A percentile compares a stretch with the other conserved stretches of the same genome.
Conservation (phyloP, 2,797 vertebrate genomes). For the Passerculus sandwichensis region DNA sequence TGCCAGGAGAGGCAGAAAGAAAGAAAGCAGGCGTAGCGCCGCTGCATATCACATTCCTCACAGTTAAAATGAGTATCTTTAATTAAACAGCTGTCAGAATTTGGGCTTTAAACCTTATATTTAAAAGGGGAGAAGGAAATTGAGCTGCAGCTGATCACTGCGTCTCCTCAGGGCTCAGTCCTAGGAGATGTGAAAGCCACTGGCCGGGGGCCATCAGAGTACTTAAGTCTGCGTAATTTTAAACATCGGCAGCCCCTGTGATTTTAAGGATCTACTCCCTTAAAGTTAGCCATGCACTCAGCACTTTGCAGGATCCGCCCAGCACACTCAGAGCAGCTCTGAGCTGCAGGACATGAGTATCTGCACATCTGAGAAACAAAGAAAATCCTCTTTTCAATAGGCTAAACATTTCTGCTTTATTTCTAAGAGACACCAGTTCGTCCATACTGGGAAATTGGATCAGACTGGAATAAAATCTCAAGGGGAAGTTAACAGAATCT, state of each 20-base stretch:
- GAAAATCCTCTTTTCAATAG: neutral
- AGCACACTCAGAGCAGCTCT: neutral
- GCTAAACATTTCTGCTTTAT: neutral
- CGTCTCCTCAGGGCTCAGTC: slow-evolving; percentile 18
- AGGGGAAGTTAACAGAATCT: neutral
- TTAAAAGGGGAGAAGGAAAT: neutral
- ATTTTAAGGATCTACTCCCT: slow-evolving; percentile 42
- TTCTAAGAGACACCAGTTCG: neutral
- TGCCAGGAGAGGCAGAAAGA: slow-evolving; percentile 16
- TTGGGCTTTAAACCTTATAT: slow-evolving; percentile 36
- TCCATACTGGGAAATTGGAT: neutral
- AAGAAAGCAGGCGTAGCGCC: neutral
- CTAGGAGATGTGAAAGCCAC: slow-evolving; percentile 35
- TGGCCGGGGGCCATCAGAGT: slow-evolving; percentile 15
- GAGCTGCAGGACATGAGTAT: neutral
- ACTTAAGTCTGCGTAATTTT: slow-evolving; percentile 16
- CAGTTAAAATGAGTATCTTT: neutral
- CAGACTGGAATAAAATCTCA: neutral
- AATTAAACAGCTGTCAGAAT: slow-evolving; percentile 32
- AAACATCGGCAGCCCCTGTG: slow-evolving; percentile 17
- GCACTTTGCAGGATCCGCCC: slow-evolving; percentile 51
- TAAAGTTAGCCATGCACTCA: slow-evolving; percentile 54
- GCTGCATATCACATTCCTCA: neutral
- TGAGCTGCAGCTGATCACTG: neutral
- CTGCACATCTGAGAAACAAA: slow-evolving; percentile 32